phyloP scores from a whole-genome alignment of 2,888 invertebrate species.

The Tuta absoluta region DNA sequence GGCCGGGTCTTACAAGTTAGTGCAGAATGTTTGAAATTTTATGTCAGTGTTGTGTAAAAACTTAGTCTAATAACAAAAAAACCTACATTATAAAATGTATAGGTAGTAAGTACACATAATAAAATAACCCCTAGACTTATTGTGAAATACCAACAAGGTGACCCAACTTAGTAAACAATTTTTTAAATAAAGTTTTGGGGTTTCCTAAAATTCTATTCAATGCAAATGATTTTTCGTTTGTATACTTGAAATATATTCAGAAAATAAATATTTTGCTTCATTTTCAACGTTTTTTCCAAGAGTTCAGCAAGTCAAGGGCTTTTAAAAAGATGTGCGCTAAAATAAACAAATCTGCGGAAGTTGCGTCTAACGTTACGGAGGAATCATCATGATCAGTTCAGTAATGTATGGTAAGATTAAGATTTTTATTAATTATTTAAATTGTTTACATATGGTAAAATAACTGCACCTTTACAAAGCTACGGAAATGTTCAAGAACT shows the following conservation, averaged over 20 bases:
- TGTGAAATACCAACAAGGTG: neutral
- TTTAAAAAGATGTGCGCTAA: neutral
- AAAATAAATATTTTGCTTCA: neutral
- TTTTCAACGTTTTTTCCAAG: neutral
- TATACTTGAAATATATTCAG: neutral
- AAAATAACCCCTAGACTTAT: neutral
- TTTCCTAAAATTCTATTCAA: conserved; percentile 10
- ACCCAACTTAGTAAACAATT: neutral
- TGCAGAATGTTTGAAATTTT: no score
- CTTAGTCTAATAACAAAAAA: neutral
- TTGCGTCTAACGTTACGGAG: neutral
- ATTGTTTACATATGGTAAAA: no score
- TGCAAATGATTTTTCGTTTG: neutral
- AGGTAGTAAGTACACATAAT: neutral
- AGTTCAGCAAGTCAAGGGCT: conserved; percentile 3
- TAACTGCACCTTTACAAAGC: no score
- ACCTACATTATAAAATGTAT: neutral
- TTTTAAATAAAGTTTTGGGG: neutral
- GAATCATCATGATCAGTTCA: neutral
- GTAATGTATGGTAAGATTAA: no score
- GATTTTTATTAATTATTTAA: no score
- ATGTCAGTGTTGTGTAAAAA: no score
- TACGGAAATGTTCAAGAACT: no score
- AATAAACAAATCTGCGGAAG: neutral
- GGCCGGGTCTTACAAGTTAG: neutral